Percentiles rank a stretch among this genome's conserved stretches.
These are phyloP conservation scores for Myotis yumanensis DNA, from an alignment of 2,113 vertebrate genomes.

Conservation along the genomic window DNA sequence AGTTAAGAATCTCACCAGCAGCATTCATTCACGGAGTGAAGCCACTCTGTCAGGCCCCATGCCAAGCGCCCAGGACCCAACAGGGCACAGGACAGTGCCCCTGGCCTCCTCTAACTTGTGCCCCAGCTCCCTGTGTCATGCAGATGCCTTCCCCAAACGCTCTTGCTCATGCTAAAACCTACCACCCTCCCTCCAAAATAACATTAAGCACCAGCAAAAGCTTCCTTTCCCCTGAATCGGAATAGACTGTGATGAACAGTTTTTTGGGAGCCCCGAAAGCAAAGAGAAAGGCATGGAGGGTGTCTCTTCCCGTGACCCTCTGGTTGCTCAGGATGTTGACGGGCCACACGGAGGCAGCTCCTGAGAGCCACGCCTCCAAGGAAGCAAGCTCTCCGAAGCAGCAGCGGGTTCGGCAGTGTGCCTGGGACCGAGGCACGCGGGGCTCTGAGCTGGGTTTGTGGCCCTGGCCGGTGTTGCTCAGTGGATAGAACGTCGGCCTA, in stretches of 20 bases:
- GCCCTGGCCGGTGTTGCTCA: too few species aligned
- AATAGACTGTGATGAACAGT: background rate
- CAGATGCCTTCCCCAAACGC: background rate
- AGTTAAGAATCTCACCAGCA: background rate
- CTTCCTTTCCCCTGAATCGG: background rate
- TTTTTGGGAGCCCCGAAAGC: background rate
- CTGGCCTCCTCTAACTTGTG: background rate
- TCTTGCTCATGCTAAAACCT: background rate
- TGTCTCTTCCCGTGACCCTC: background rate
- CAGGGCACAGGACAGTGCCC: background rate
- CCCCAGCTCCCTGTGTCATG: background rate
- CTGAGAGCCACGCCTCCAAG: background rate
- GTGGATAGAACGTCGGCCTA: too few species aligned
- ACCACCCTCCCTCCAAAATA: background rate
- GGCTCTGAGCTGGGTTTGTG: background rate
- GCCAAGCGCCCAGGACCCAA: background rate
- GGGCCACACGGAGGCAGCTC: background rate
- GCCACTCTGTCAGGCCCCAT: background rate
- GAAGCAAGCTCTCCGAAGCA: background rate
- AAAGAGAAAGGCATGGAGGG: background rate
- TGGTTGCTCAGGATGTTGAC: background rate
- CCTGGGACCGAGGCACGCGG: background rate
- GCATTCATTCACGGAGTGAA: rapidly evolving
- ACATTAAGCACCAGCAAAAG: background rate
- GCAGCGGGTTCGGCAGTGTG: background rate